A percentile compares a stretch with the other conserved stretches of the same genome.
These are phyloP conservation scores for Pristionchus arcanus DNA, from an alignment of 2,888 invertebrate genomes.

Conservation along the genomic window DNA sequence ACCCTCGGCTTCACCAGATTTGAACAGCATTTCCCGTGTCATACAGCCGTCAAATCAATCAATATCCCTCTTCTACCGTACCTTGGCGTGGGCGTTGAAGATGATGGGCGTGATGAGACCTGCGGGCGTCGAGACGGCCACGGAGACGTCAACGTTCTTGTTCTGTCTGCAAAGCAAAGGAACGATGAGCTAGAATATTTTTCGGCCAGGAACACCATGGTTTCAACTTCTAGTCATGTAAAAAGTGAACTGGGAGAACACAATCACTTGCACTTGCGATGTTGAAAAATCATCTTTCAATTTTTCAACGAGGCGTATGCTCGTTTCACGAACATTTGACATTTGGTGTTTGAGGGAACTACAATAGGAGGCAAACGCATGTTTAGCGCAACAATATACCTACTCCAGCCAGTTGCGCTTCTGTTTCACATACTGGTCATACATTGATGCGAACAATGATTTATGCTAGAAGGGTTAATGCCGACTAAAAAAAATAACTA, in stretches of 20 bases:
- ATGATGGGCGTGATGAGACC: conserved; percentile 98
- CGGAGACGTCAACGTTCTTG: conserved; percentile 90
- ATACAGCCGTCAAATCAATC: neutral
- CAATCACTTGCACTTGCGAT: too few species aligned
- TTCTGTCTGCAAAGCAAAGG: conserved; percentile 67
- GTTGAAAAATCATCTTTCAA: too few species aligned
- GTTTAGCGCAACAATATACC: neutral
- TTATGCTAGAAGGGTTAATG: neutral
- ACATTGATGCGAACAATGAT: neutral
- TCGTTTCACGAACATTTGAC: too few species aligned
- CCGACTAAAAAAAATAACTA: neutral
- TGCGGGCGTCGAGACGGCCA: conserved; percentile 95
- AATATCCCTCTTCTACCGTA: neutral
- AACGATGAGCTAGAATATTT: too few species aligned
- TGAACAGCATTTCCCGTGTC: too few species aligned
- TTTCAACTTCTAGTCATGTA: too few species aligned
- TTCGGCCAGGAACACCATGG: too few species aligned
- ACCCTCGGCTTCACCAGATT: too few species aligned
- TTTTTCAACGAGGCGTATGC: too few species aligned
- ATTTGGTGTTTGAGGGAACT: too few species aligned
- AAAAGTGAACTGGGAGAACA: too few species aligned
- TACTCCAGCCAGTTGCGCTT: neutral
- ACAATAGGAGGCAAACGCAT: too few species aligned
- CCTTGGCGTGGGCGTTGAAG: conserved; percentile 82
- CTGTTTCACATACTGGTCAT: neutral